phyloP scores from a whole-genome alignment of 2,113 vertebrate species.

The Brachypodius melanocephalos region DNA sequence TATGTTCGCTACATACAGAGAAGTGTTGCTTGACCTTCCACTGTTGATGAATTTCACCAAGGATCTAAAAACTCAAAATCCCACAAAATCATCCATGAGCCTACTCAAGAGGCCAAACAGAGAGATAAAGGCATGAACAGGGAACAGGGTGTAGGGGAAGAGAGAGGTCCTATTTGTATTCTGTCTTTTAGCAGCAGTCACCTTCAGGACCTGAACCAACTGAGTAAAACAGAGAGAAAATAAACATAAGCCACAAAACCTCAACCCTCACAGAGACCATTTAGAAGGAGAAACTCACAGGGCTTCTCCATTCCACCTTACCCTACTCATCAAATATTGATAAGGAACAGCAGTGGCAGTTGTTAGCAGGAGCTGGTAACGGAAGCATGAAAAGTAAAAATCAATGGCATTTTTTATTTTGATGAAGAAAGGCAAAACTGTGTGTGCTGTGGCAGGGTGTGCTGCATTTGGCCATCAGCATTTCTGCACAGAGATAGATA shows the following conservation, averaged over 20 bases:
- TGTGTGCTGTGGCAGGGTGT: background rate
- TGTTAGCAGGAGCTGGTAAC: constrained; percentile 48
- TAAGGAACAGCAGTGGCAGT: constrained; percentile 39
- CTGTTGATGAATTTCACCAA: background rate
- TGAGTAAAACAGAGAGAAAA: constrained; percentile 28
- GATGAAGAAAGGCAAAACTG: background rate
- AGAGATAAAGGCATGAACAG: background rate
- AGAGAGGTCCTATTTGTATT: background rate
- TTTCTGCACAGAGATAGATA: background rate
- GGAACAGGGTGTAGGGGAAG: too few species aligned
- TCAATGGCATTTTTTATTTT: constrained; percentile 46
- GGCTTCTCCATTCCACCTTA: constrained; percentile 50
- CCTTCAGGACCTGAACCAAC: constrained; percentile 28
- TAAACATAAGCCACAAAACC: constrained; percentile 60
- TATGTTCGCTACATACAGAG: background rate
- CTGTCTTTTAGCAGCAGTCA: constrained; percentile 21
- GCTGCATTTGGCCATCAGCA: background rate
- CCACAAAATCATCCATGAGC: background rate
- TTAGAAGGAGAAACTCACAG: constrained; percentile 53
- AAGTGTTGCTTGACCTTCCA: background rate
- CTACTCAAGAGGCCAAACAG: background rate
- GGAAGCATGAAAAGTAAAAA: constrained; percentile 54
- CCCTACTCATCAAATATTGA: constrained; percentile 70
- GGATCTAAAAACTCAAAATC: background rate
- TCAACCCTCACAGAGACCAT: constrained; percentile 60